These are phyloP conservation scores for Clarias macrocephalus DNA, from an alignment of 2,113 vertebrate genomes.

Conservation along the genomic window DNA sequence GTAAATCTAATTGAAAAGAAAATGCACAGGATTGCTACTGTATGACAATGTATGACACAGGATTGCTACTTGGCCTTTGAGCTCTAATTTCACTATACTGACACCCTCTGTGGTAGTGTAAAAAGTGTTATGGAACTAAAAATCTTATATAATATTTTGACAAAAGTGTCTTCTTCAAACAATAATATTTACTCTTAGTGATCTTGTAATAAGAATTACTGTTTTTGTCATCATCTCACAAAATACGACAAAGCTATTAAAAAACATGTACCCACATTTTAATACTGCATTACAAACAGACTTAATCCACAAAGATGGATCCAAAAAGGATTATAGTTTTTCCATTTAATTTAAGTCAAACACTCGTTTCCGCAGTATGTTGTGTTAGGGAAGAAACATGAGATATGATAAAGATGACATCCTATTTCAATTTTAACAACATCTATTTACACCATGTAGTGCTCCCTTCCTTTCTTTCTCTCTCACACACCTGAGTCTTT, in stretches of 20 bases:
- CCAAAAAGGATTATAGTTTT: not conserved
- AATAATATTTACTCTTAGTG: not conserved
- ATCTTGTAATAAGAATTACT: too few species aligned
- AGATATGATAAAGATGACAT: conserved; percentile 52
- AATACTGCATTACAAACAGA: not conserved
- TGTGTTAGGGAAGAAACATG: conserved; percentile 1
- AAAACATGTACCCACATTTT: not conserved
- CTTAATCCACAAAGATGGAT: not conserved
- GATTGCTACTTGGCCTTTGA: not conserved
- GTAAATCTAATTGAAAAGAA: not conserved
- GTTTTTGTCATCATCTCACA: too few species aligned
- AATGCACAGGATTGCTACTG: too few species aligned
- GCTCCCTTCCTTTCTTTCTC: not conserved
- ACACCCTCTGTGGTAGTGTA: not conserved
- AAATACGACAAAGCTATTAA: too few species aligned
- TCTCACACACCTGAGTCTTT: not conserved
- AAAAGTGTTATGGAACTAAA: not conserved
- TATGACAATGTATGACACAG: not conserved
- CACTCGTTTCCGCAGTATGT: not conserved
- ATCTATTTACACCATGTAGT: conserved; percentile 1
- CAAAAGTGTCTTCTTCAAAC: not conserved
- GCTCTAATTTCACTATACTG: not conserved
- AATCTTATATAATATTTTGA: not conserved
- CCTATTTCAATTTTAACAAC: conserved; percentile 48
- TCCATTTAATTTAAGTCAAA: not conserved